Evolutionary conservation across 1,140 invertebrate genomes (phyloP), one percentile per base, ranked within the genome.

Genomic region (Periplaneta americana): DNA sequence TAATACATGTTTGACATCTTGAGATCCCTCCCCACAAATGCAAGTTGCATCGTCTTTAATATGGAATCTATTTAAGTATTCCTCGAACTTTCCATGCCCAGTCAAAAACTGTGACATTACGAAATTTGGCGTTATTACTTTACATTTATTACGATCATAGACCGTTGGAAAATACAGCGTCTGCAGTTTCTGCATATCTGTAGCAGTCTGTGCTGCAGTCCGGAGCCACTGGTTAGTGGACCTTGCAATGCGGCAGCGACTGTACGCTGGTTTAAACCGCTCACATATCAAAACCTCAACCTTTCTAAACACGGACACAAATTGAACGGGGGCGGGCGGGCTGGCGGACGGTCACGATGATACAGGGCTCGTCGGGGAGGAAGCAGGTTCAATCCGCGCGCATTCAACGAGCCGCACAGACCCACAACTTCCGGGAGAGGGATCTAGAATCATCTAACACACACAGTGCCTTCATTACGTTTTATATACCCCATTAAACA

Each of bases 311-410:
- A 80, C 80, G 66, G 74, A 75, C 32, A 75, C 66, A 80, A 80
- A 80, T 80, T 80, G 80, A 80, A 66, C 80, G 80, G 18, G 80
- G 80, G 80, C 34, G 80, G 80, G 80, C 34, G 80, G 34, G 74
- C 22, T 32, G 66, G 74, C 79, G n/a, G 34, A 39, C 34, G 33
- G 74, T 17, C 74, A 32, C 74, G 28, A 28, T 32, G 74, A 75
- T 75, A 75, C 33, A n/a, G 33, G 11, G 36, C 76, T 28, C 35
- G 35, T 28, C 28, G 28, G 28, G 76, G 76, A 78, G 36, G 76
- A 34, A 36, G 76, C n/a, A 39, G n/a, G 48, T 66, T 66, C 48
- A 66, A 66, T 66, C 48, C 48, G 48, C 22, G 48, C 48, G 13
- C 48, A 28, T 66, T 66, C 48, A 66, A 66, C n/a, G 48, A 66